These are phyloP conservation scores for Orthonychiurus folsomi DNA, from an alignment of 2,888 invertebrate species.

Conservation along the genomic window DNA sequence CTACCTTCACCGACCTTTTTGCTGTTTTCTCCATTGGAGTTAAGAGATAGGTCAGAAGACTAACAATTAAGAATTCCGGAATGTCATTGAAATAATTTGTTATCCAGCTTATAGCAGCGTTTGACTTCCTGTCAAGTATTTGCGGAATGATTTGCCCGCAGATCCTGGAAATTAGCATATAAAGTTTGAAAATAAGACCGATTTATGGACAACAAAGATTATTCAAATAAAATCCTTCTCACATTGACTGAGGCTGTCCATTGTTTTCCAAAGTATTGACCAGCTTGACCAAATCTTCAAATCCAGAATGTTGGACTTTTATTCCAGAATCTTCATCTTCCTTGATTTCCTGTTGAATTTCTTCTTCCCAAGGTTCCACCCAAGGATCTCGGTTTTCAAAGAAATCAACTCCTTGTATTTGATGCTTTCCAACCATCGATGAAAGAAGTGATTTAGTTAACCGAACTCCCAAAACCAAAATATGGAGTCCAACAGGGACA, in stretches of 20 bases:
- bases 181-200: too few species aligned
- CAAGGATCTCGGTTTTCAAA: slow-evolving; percentile 33
- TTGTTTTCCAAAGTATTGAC: slow-evolving; percentile 29
- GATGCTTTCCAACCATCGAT: slow-evolving; percentile 32
- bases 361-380: slow-evolving; percentile 26
- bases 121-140: slow-evolving; percentile 18
- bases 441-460: slow-evolving; percentile 27
- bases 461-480: slow-evolving; percentile 27
- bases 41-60: slow-evolving; percentile 3
- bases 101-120: slow-evolving; percentile 28
- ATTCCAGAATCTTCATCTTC: slow-evolving; percentile 7
- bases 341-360: neutral
- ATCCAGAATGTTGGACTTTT: slow-evolving; percentile 8
- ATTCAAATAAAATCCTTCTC: slow-evolving; percentile 15
- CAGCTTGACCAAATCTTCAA: slow-evolving; percentile 20
- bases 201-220: slow-evolving; percentile 10
- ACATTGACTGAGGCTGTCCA: slow-evolving; percentile 37
- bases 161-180: slow-evolving; percentile 23
- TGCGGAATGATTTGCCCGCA: slow-evolving; percentile 33
- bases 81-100: slow-evolving; percentile 31
- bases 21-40: neutral
- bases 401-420: slow-evolving; percentile 24
- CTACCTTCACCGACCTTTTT: too few species aligned
- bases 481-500: slow-evolving; percentile 34
- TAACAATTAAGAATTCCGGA: slow-evolving; percentile 27